A percentile compares a stretch with the other conserved stretches of the same genome.
Evolutionary conservation across 2,888 invertebrate genomes (phyloP).

Genomic region (Ceratothoa steindachneri): DNA sequence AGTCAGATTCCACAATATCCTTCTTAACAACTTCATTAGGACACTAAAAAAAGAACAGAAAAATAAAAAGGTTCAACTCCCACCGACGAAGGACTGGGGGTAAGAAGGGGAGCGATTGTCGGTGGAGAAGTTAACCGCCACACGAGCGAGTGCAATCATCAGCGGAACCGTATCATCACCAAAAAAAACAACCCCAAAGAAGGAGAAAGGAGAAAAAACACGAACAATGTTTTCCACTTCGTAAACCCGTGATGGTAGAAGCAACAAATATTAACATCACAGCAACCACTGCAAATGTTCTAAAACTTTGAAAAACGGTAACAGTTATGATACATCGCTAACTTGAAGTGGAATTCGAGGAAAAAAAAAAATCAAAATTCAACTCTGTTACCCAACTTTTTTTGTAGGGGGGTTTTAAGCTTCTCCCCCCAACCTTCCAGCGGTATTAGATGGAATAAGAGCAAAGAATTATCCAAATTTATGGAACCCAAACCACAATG

Average conservation of each 20-base stretch:
- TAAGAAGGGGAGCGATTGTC: slow-evolving; percentile 20
- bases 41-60: background rate
- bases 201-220: background rate
- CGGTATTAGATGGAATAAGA: background rate
- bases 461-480: slow-evolving; percentile 12
- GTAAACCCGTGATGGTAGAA: slow-evolving; percentile 35
- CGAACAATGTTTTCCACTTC: slow-evolving; percentile 20
- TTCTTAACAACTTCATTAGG: background rate
- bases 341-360: slow-evolving; percentile 43
- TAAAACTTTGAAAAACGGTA: slow-evolving; percentile 45
- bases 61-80: slow-evolving; percentile 7
- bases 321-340: slow-evolving; percentile 43
- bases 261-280: slow-evolving; percentile 41
- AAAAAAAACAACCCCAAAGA: slow-evolving; percentile 17
- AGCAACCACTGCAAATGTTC: slow-evolving; percentile 41
- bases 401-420: background rate
- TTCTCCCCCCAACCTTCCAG: background rate
- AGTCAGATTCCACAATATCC: background rate
- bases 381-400: background rate
- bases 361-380: background rate
- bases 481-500: slow-evolving; percentile 15
- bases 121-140: slow-evolving; percentile 1
- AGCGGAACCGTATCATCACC: slow-evolving; percentile 22
- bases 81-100: background rate
- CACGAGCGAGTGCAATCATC: no score